Conservation (phyloP, 1,140 invertebrate genomes). For the Maconellicoccus hirsutus region DNA sequence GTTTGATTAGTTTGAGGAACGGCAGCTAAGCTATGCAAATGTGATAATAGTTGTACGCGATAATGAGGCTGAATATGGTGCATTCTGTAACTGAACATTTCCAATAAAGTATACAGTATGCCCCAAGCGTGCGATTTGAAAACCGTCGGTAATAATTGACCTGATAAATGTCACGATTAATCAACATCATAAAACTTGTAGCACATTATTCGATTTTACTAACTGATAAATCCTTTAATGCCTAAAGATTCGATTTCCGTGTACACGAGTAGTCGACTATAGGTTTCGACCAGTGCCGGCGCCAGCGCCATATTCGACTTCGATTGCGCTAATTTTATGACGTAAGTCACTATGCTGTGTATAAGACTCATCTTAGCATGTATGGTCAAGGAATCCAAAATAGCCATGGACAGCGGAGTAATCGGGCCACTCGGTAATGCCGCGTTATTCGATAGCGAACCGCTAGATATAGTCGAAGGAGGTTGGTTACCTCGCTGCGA, state of each 20-base stretch:
- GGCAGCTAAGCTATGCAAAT: slow-evolving; percentile 75
- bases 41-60: slow-evolving; percentile 76
- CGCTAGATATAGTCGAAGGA: slow-evolving; percentile 40
- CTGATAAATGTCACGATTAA: slow-evolving; percentile 45
- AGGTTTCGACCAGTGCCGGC: slow-evolving; percentile 89
- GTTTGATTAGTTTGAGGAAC: slow-evolving; percentile 89
- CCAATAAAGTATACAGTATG: slow-evolving; percentile 82
- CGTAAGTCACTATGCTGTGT: slow-evolving; percentile 79
- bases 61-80: slow-evolving; percentile 95
- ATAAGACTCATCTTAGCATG: slow-evolving; percentile 96
- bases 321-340: slow-evolving; percentile 74
- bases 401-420: slow-evolving; percentile 78
- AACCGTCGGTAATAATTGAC: slow-evolving; percentile 74
- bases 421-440: slow-evolving; percentile 45
- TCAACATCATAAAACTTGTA: too few relatives aligned
- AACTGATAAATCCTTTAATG: slow-evolving; percentile 92
- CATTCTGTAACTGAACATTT: slow-evolving; percentile 93
- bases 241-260: slow-evolving; percentile 94
- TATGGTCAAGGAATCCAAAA: slow-evolving; percentile 88
- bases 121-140: slow-evolving; percentile 90
- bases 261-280: slow-evolving; percentile 82
- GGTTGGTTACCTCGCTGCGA: slow-evolving; percentile 39
- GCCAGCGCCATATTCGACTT: slow-evolving; percentile 70
- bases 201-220: slow-evolving; percentile 37
- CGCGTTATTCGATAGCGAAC: slow-evolving; percentile 38